Evolutionary conservation across 2,888 invertebrate species (phyloP).

Genomic region (Creontiades dilutus): DNA sequence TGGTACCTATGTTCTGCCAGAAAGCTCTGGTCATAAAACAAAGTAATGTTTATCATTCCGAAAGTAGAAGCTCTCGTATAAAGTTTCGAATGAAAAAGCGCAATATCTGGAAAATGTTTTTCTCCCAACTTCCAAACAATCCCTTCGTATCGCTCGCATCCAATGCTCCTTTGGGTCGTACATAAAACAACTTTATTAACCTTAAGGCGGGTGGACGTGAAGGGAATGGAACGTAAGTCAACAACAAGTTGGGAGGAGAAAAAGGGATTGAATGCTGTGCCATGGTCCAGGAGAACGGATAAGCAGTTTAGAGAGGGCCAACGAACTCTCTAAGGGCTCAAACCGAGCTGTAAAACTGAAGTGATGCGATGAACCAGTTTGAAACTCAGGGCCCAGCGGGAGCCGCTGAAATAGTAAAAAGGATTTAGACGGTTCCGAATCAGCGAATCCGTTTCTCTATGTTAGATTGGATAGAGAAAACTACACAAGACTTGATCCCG

Average conservation of each 20-base stretch:
- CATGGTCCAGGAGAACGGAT: slow-evolving; percentile 10
- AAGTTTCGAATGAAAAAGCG: no score
- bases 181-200: slow-evolving; percentile 9
- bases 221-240: background rate
- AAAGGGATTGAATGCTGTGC: background rate
- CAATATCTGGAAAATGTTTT: no score
- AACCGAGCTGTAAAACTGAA: slow-evolving; percentile 57
- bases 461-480: slow-evolving; percentile 58
- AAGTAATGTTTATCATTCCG: no score
- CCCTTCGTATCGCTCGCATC: background rate
- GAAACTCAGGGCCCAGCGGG: slow-evolving; percentile 37
- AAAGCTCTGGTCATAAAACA: no score
- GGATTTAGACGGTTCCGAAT: slow-evolving; percentile 59
- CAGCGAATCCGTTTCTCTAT: slow-evolving; percentile 44
- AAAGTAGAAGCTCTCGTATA: no score
- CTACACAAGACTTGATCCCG: slow-evolving; percentile 26
- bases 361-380: slow-evolving; percentile 44
- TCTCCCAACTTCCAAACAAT: no score
- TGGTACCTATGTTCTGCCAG: no score
- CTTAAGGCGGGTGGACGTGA: background rate
- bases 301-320: slow-evolving; percentile 23
- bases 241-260: background rate
- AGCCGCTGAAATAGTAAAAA: slow-evolving; percentile 57
- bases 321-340: slow-evolving; percentile 46
- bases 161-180: background rate